phyloP scores from a whole-genome alignment of 2,113 vertebrate species.

The Tragelaphus buxtoni region DNA sequence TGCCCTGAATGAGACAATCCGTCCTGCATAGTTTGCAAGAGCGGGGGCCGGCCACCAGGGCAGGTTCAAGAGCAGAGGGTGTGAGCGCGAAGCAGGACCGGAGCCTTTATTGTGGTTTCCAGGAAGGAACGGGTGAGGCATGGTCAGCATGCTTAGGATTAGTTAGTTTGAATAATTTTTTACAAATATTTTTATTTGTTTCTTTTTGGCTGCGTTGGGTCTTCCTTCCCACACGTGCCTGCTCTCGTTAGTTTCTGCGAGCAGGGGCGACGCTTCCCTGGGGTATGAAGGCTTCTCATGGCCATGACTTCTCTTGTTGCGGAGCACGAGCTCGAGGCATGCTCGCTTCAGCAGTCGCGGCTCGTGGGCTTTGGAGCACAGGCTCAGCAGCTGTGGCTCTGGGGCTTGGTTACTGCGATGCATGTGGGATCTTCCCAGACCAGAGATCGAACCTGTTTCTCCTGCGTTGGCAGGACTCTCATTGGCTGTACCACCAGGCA shows the following conservation, averaged over 20 bases:
- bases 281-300: not conserved
- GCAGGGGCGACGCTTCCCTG: not conserved
- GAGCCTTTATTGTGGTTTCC: not conserved
- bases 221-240: not conserved
- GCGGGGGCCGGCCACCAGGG: not conserved
- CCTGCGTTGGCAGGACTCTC: not conserved
- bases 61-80: not conserved
- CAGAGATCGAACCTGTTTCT: not conserved
- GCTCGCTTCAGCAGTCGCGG: rapidly evolving
- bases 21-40: not conserved
- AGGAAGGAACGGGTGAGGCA: not conserved
- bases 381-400: not conserved
- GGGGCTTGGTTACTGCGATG: not conserved
- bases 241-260: not conserved
- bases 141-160: not conserved
- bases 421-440: not conserved
- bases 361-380: not conserved
- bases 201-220: not conserved
- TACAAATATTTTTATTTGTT: not conserved
- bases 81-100: rapidly evolving
- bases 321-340: not conserved
- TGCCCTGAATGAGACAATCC: not conserved
- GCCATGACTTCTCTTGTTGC: not conserved
- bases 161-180: not conserved
- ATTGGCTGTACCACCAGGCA: not conserved